These are phyloP conservation scores for Enteromius afrohamiltoni DNA, from an alignment of 2,797 vertebrate genomes.

Conservation along the genomic window DNA sequence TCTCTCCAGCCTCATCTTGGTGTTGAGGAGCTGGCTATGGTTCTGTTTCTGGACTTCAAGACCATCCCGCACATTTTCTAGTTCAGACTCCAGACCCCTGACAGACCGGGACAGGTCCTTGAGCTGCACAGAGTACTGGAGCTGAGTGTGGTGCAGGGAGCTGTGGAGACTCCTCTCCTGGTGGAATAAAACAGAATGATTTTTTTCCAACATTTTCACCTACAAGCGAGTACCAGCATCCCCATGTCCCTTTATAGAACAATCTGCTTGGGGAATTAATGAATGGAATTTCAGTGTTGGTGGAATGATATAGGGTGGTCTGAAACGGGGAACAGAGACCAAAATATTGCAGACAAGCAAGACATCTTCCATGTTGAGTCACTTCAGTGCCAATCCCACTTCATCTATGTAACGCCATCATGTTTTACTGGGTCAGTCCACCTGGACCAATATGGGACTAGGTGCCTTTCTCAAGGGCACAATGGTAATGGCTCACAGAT, in stretches of 20 bases:
- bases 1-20: constrained; percentile 92
- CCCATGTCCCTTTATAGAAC: neutral
- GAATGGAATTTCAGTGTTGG: neutral
- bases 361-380: neutral
- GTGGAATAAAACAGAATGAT: neutral
- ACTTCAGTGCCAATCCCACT: neutral
- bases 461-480: neutral
- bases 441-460: neutral
- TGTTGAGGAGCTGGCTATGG: constrained; percentile 90
- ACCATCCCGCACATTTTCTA: constrained; percentile 84
- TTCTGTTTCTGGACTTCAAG: constrained; percentile 88
- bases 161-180: constrained; percentile 92
- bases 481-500: neutral
- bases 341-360: neutral
- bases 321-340: neutral
- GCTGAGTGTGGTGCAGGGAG: constrained; percentile 84
- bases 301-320: neutral
- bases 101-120: constrained; percentile 87
- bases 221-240: neutral
- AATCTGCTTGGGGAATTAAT: neutral
- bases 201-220: neutral
- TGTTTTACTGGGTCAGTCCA: neutral
- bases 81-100: constrained; percentile 83
- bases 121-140: constrained; percentile 86
- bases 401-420: neutral